phyloP scores from a whole-genome alignment of 2,113 vertebrate species.

The Potamarius usumacintae region DNA sequence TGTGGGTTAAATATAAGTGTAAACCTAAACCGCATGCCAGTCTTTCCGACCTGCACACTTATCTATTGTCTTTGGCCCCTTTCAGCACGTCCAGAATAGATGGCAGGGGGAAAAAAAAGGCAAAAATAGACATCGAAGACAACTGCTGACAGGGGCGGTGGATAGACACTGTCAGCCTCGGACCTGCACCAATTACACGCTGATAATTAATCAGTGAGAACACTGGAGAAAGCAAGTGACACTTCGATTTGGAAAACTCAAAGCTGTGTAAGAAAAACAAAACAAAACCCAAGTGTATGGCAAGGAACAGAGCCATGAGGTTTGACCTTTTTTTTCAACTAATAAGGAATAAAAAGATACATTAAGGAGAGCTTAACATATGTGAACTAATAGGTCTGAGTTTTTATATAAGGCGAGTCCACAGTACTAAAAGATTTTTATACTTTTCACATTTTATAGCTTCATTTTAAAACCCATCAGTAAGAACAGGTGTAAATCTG shows the following conservation, averaged over 20 bases:
- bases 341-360: conserved; percentile 9
- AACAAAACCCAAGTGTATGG: not conserved
- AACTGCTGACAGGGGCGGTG: conserved; percentile 89
- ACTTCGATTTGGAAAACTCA: not conserved
- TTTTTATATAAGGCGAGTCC: conserved; percentile 25
- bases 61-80: conserved; percentile 73
- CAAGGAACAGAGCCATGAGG: not conserved
- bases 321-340: not conserved
- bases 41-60: conserved; percentile 53
- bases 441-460: conserved; percentile 34
- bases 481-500: conserved; percentile 47
- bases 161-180: conserved; percentile 79
- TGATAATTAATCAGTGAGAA: conserved; percentile 82
- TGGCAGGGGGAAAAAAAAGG: conserved; percentile 62
- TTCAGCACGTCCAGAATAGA: conserved; percentile 73
- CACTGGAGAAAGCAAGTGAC: conserved; percentile 42
- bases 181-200: conserved; percentile 82
- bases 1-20: conserved; percentile 68
- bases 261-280: no score
- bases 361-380: conserved; percentile 9
- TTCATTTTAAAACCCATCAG: conserved; percentile 24
- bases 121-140: conserved; percentile 86
- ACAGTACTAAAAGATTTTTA: conserved; percentile 19
- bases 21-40: conserved; percentile 59
- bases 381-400: conserved; percentile 1